Base-by-base conservation (phyloP, 2,797 vertebrate genomes). In the Neosalanx taihuensis region DNA sequence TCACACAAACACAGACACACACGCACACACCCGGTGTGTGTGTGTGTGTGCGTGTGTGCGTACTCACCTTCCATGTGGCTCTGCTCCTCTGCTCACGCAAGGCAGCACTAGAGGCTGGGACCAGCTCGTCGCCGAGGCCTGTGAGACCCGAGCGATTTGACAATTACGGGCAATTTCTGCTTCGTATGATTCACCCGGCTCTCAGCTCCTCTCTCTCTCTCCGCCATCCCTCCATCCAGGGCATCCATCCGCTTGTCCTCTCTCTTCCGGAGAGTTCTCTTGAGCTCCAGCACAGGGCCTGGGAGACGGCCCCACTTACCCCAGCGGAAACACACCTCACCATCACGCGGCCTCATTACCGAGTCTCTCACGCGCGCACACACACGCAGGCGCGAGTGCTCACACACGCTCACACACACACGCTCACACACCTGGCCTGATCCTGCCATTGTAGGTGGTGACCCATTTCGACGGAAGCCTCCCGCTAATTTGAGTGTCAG, bases 61-160 rank as follows among this genome's bases (percentile, higher is more conserved):
- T 17, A 31, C 82, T 93, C 91, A 99, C 97, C 96, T 98, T 99
- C 97, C 97, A 99, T 80, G 97, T 99, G 83, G 97, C 97, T 6
- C 61, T 30, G 23, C 59, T 61, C 62, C 30, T 35, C 4, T n/a
- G 35, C 10, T 35, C 18, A 37, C 18, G 37, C 62, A 35, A n/a
- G 33, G 62, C 62, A 64, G 62, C 62, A 31, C 37, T 35, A 64
- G 20, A 64, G 20, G 37, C 62, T 64, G 33, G 30, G 59, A 29
- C 59, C 59, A 26, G 4, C 29, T 13, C 29, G 59, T 61, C 7
- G 12, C 6, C 4, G 59, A 61, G 58, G 30, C 71, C 49, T 67
- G 68, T 67, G 73, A 75, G 53, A 68, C 67, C 59, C 69, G 70
- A 81, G 76, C 64, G 73, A 83, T 83, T 73, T 68, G 76, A 81